These are phyloP conservation scores for Kryphioiulus occultus DNA, from an alignment of 2,888 invertebrate genomes.

Conservation along the genomic window DNA sequence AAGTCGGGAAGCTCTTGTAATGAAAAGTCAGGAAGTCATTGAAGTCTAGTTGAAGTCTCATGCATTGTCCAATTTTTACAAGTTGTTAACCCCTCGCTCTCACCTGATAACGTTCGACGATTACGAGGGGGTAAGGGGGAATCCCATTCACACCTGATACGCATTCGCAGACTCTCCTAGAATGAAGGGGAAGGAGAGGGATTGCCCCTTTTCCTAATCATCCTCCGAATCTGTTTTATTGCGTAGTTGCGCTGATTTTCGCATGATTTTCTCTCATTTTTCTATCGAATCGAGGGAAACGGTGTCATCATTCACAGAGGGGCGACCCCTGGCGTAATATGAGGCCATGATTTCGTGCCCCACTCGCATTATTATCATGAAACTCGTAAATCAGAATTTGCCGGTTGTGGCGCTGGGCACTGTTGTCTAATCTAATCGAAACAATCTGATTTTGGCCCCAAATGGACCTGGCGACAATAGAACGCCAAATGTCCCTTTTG, in stretches of 20 bases:
- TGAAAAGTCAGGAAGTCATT: no score
- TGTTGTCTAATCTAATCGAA: background rate
- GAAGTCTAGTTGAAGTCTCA: no score
- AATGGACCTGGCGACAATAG: background rate
- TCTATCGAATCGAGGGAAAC: background rate
- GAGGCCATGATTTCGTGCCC: background rate
- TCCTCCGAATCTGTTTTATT: background rate
- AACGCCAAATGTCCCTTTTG: background rate
- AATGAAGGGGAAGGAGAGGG: background rate
- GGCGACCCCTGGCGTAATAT: background rate
- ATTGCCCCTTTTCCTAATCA: background rate
- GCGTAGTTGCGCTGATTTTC: background rate
- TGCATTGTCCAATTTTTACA: no score
- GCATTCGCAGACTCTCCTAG: no score
- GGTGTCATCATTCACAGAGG: background rate
- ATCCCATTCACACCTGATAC: background rate
- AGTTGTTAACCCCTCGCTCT: no score
- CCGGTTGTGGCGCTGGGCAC: background rate
- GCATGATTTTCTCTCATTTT: no score
- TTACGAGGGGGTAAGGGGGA: no score
- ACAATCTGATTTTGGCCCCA: conserved; percentile 2
- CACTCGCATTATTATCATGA: conserved; percentile 5
- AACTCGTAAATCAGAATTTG: conserved; percentile 3
- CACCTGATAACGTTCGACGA: no score
- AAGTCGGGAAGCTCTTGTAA: no score